phyloP scores from a whole-genome alignment of 2,113 vertebrate species.

The Cyprinodon tularosa region DNA sequence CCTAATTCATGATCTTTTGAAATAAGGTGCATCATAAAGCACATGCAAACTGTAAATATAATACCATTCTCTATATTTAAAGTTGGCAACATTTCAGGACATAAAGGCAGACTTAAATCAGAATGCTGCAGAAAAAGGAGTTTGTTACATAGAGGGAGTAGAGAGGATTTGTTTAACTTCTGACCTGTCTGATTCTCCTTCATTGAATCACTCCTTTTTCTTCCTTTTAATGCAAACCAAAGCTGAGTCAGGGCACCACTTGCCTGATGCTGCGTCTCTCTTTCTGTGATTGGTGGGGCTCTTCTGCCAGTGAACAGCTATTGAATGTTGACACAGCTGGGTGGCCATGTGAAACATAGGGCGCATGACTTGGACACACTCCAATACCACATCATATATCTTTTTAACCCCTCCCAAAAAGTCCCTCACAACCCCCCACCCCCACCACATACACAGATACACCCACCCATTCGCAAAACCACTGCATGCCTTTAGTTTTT shows the following conservation, averaged over 20 bases:
- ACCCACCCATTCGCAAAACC: conserved; percentile 36
- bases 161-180: conserved; percentile 72
- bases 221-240: conserved; percentile 41
- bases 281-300: conserved; percentile 36
- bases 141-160: conserved; percentile 31
- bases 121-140: conserved; percentile 14
- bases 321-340: conserved; percentile 64
- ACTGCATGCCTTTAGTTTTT: conserved; percentile 38
- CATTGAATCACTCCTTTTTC: conserved; percentile 35
- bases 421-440: conserved; percentile 13
- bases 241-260: conserved; percentile 51
- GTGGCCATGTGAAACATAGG: conserved; percentile 56
- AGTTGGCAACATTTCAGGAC: neutral
- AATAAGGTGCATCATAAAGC: too few relatives aligned
- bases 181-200: conserved; percentile 54
- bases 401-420: conserved; percentile 13
- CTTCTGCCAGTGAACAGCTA: conserved; percentile 31
- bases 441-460: conserved; percentile 8
- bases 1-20: too few relatives aligned
- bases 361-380: conserved; percentile 54
- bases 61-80: neutral
- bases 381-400: conserved; percentile 71
- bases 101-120: conserved; percentile 13
- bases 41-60: too few relatives aligned
- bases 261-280: conserved; percentile 19